These are phyloP conservation scores for Amia ocellicauda DNA, from an alignment of 2,113 vertebrate species.

Conservation along the genomic window DNA sequence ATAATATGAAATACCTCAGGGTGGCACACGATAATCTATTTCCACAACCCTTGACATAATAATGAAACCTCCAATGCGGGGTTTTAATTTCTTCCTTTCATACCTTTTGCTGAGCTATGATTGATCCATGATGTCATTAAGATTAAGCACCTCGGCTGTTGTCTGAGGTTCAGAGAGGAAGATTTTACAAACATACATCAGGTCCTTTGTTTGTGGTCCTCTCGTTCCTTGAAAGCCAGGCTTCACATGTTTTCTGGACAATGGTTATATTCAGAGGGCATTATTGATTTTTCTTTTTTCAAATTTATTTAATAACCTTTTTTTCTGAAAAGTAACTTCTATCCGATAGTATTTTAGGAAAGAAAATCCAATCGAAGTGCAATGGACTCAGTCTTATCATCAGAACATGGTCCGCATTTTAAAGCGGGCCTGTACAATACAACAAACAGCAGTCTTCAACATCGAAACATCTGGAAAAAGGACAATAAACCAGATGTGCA, in stretches of 20 bases:
- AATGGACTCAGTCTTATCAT: neutral
- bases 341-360: neutral
- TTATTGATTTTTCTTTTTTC: neutral
- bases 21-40: no score
- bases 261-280: neutral
- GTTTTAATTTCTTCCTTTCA: no score
- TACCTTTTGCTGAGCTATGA: no score
- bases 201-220: neutral
- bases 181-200: no score
- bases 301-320: neutral
- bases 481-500: no score
- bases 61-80: no score
- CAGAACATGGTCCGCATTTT: neutral
- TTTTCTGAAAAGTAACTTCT: neutral
- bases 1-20: no score
- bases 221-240: neutral
- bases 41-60: no score
- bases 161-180: no score
- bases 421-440: neutral
- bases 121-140: no score
- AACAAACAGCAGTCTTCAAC: neutral
- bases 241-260: neutral
- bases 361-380: no score
- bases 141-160: no score
- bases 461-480: neutral